Percentiles rank a stretch among this genome's conserved stretches.
Conservation (phyloP, 2,888 invertebrate species). For the Archaeoteleia sp. region DNA sequence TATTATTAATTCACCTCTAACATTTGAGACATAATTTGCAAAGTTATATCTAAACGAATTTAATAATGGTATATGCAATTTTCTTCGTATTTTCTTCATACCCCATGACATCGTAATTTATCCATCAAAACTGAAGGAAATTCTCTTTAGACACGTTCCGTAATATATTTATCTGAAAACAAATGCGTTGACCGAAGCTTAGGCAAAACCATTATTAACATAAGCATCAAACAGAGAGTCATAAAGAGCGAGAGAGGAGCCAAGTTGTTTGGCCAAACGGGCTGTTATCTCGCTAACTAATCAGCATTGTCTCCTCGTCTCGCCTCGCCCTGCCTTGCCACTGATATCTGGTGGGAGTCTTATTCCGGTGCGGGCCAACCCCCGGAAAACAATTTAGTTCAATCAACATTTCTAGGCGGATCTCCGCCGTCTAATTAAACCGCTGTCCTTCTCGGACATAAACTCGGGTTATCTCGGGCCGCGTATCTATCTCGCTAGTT, state of each 20-base stretch:
- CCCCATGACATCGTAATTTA: too few relatives aligned
- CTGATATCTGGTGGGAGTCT: slow-evolving; percentile 54
- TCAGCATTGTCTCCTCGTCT: slow-evolving; percentile 71
- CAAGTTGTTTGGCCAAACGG: slow-evolving; percentile 28
- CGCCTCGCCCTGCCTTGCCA: slow-evolving; percentile 42
- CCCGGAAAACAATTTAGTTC: slow-evolving; percentile 74
- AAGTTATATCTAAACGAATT: too few relatives aligned
- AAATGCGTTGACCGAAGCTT: slow-evolving; percentile 16
- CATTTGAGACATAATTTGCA: too few relatives aligned
- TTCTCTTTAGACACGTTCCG: slow-evolving; percentile 9
- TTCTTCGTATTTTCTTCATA: too few relatives aligned
- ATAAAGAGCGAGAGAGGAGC: slow-evolving; percentile 8
- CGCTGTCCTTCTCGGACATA: slow-evolving; percentile 67
- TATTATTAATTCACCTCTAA: too few relatives aligned
- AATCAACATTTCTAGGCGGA: slow-evolving; percentile 74
- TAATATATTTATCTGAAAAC: slow-evolving; percentile 31
- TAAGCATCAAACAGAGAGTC: slow-evolving; percentile 15
- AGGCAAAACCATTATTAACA: slow-evolving; percentile 27
- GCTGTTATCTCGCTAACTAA: slow-evolving; percentile 63
- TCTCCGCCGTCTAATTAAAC: slow-evolving; percentile 74
- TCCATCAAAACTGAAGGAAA: not conserved
- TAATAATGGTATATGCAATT: too few relatives aligned
- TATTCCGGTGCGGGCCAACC: slow-evolving; percentile 52
- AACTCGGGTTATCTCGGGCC: slow-evolving; percentile 71
- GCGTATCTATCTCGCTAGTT: slow-evolving; percentile 64